Evolutionary conservation across 2,113 vertebrate species (phyloP).

Genomic region (Psilopogon haemacephalus): DNA sequence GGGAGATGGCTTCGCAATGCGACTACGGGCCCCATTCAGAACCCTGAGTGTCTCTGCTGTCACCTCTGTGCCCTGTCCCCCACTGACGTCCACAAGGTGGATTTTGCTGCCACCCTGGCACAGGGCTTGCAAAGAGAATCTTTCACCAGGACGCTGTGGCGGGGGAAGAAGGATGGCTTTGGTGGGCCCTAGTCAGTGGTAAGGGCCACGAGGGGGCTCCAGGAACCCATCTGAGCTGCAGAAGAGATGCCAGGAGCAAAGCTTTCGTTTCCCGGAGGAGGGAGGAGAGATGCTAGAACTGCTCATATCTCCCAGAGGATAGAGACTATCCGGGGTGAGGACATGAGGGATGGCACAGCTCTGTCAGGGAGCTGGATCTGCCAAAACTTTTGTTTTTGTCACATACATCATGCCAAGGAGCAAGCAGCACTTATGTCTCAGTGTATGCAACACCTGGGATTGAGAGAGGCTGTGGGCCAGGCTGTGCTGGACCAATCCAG

Average conservation of each 20-base stretch:
- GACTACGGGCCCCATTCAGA: neutral
- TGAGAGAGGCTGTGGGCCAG: neutral
- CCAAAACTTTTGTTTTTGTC: neutral
- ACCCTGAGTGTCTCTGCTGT: neutral
- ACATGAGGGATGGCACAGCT: neutral
- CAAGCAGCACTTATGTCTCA: neutral
- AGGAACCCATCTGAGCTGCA: neutral
- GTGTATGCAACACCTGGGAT: neutral
- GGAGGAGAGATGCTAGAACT: neutral
- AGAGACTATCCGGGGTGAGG: neutral
- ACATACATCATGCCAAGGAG: neutral
- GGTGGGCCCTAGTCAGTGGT: neutral
- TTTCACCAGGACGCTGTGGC: neutral
- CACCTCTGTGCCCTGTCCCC: neutral
- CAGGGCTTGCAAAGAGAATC: neutral
- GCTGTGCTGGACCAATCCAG: neutral
- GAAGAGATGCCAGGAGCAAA: neutral
- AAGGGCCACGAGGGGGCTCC: constrained; percentile 65
- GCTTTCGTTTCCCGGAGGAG: neutral
- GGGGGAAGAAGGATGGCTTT: neutral
- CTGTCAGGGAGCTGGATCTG: neutral
- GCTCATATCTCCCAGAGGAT: neutral
- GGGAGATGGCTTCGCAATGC: neutral
- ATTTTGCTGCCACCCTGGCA: neutral
- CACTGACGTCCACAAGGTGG: neutral